phyloP scores from a whole-genome alignment of 2,113 vertebrate species.

The Solea solea region DNA sequence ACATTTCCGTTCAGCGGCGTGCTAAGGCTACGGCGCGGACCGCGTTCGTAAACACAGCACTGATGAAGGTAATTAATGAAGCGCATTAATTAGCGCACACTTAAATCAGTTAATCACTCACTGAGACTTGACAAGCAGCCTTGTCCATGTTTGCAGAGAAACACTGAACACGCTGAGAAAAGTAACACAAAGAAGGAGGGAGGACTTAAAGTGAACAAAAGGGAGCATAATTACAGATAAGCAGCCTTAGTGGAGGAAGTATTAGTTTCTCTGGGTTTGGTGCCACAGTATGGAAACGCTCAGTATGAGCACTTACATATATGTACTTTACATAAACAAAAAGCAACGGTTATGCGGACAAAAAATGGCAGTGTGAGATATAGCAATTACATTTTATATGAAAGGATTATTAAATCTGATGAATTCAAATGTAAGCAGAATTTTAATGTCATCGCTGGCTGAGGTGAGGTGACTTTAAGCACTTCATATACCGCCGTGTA shows the following conservation, averaged over 20 bases:
- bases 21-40: constrained; percentile 22
- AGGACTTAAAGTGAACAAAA: constrained; percentile 2
- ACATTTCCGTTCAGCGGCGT: constrained; percentile 31
- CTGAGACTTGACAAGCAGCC: constrained; percentile 44
- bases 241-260: not conserved
- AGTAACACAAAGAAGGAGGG: not conserved
- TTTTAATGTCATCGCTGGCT: constrained; percentile 27
- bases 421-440: constrained; percentile 30
- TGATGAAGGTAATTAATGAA: constrained; percentile 66
- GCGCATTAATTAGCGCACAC: constrained; percentile 55
- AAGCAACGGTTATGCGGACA: not conserved
- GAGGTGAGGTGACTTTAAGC: constrained; percentile 17
- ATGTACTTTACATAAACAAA: constrained; percentile 21
- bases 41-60: constrained; percentile 44
- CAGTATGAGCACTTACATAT: not conserved
- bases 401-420: constrained; percentile 25
- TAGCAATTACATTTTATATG: constrained; percentile 26
- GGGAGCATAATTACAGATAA: constrained; percentile 2
- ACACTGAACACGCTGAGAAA: constrained; percentile 5
- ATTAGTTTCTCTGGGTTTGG: not conserved
- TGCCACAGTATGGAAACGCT: not conserved
- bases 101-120: constrained; percentile 55
- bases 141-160: constrained; percentile 6
- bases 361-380: not conserved
- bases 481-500: constrained; percentile 28